Conservation (phyloP, 1,140 invertebrate species). For the Danaus melanippus region DNA sequence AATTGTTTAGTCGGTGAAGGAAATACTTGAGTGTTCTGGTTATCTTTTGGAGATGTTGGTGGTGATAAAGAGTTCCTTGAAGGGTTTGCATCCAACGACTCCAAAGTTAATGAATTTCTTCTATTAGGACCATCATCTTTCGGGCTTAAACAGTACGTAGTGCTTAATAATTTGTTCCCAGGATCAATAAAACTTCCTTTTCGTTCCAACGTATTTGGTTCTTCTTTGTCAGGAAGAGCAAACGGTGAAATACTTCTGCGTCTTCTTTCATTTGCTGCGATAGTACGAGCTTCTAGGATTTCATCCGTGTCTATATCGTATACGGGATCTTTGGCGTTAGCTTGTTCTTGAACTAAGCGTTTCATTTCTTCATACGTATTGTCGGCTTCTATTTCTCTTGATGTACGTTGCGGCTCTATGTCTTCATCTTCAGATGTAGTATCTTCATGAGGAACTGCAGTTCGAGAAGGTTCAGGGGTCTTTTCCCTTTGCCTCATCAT, state of each 20-base stretch:
- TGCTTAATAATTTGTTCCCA: constrained; percentile 60
- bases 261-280: constrained; percentile 60
- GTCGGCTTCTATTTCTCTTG: constrained; percentile 65
- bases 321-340: constrained; percentile 56
- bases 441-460: constrained; percentile 54
- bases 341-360: constrained; percentile 61
- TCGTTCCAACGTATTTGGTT: constrained; percentile 43
- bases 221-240: constrained; percentile 59
- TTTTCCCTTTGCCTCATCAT: constrained; percentile 71
- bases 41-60: constrained; percentile 49
- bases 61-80: constrained; percentile 41
- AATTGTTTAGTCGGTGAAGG: constrained; percentile 51
- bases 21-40: constrained; percentile 38
- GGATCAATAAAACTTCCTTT: constrained; percentile 71
- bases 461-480: constrained; percentile 71
- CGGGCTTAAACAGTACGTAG: constrained; percentile 54
- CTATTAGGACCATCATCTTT: constrained; percentile 57
- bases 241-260: constrained; percentile 69
- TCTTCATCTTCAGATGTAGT: constrained; percentile 69
- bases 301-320: constrained; percentile 66
- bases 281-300: constrained; percentile 56
- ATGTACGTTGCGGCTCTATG: constrained; percentile 33
- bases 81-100: constrained; percentile 26
- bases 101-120: constrained; percentile 40
- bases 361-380: constrained; percentile 68